A percentile compares a stretch with the other conserved stretches of the same genome.
These are phyloP conservation scores for Limnephilus lunatus DNA, from an alignment of 2,888 invertebrate genomes.

Conservation along the genomic window DNA sequence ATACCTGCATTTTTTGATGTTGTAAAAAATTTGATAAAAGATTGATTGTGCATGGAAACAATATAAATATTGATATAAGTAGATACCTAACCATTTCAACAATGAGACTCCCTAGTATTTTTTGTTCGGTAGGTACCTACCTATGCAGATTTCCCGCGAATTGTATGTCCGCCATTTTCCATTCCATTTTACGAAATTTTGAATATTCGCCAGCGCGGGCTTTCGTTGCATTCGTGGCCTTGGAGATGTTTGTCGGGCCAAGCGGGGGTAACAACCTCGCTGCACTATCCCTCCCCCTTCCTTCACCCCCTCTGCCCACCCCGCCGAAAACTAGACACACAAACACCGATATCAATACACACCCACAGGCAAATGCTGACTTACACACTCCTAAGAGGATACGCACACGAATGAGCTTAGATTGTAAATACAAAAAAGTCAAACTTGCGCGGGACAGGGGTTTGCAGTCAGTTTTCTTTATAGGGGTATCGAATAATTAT, in stretches of 20 bases:
- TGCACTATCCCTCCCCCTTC: slow-evolving; percentile 52
- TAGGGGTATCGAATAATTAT: slow-evolving; percentile 27
- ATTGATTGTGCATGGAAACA: neutral
- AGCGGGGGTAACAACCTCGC: slow-evolving; percentile 65
- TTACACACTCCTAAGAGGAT: neutral
- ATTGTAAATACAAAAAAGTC: slow-evolving; percentile 37
- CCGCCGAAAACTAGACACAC: slow-evolving; percentile 28
- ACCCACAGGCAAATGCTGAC: slow-evolving; percentile 5
- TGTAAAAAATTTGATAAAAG: neutral
- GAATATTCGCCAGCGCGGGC: slow-evolving; percentile 60
- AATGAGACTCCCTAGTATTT: neutral
- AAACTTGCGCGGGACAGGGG: slow-evolving; percentile 34
- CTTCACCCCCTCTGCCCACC: neutral
- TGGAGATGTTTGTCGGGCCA: slow-evolving; percentile 62
- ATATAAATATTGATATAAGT: neutral
- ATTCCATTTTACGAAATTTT: slow-evolving; percentile 49
- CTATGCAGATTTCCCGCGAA: neutral
- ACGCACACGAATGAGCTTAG: neutral
- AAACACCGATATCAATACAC: slow-evolving; percentile 21
- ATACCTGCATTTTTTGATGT: no score
- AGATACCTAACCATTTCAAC: neutral
- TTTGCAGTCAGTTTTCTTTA: slow-evolving; percentile 37
- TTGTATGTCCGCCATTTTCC: slow-evolving; percentile 23
- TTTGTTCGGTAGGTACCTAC: neutral
- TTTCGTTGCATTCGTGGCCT: slow-evolving; percentile 63